Conservation (phyloP, 2,888 invertebrate species). For the Seladonia tumulorum region DNA sequence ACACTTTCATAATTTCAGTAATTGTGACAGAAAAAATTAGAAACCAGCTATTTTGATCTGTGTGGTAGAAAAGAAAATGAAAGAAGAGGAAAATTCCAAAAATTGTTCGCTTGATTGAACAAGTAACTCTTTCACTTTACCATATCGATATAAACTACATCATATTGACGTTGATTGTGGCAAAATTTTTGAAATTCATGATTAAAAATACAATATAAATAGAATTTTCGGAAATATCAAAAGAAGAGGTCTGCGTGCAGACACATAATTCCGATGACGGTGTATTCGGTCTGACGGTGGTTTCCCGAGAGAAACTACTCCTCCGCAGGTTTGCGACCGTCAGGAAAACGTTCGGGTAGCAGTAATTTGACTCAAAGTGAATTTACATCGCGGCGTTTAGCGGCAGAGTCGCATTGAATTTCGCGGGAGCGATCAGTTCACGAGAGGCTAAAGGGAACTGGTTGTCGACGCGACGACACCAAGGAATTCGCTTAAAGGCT, state of each 20-base stretch:
- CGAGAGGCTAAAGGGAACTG: constrained; percentile 61
- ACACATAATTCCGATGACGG: not conserved
- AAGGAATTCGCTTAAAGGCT: constrained; percentile 69
- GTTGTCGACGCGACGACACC: constrained; percentile 51
- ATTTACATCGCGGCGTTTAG: constrained; percentile 40
- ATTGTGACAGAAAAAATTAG: not conserved
- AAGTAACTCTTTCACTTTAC: too few species aligned
- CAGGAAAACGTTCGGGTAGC: constrained; percentile 13
- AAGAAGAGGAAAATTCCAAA: too few species aligned
- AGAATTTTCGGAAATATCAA: not conserved
- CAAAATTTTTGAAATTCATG: not conserved
- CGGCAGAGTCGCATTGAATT: constrained; percentile 48
- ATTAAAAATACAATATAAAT: too few species aligned
- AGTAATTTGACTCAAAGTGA: constrained; percentile 13
- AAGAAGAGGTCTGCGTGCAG: not conserved
- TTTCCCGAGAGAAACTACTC: constrained; percentile 15
- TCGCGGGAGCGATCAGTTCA: constrained; percentile 68
- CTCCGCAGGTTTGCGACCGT: not conserved
- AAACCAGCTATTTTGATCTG: not conserved
- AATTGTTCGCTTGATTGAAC: too few species aligned
- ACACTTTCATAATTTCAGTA: not conserved
- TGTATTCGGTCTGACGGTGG: not conserved
- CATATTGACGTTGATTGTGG: not conserved
- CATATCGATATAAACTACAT: not conserved
- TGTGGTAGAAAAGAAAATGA: too few species aligned